Evolutionary conservation across 1,140 invertebrate species (phyloP), one percentile per base, ranked within the genome.

Genomic region (Cydia splendana): DNA sequence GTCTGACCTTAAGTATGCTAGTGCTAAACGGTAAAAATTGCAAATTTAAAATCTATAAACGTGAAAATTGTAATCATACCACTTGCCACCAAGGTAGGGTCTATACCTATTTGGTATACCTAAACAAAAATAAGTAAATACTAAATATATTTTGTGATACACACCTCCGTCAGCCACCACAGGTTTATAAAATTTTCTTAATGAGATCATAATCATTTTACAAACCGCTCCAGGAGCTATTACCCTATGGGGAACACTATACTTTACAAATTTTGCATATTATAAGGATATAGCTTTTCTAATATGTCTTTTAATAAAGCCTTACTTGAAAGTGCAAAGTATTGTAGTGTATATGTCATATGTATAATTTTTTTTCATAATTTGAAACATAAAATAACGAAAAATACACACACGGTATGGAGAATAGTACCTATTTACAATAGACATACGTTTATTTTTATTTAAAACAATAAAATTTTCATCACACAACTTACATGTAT

Each of bases 191-290:
- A 81, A 74, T 78, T 81, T 82, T 67, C 76, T 81, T 82, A 82
- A 85, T 84, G 82, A 84, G 82, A 84, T 84, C 82, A 84, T 82
- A 78, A 67, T 77, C 75, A 75, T 71, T 82, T 74, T 79, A 80
- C 78, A 81, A 38, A 71, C 78, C 65, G 85, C 85, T 88, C 86
- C 83, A 80, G 76, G 86, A 88, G 86, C 84, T 67, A 75, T 45
- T 75, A 67, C 48, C n/a, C 78, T 83, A 81, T 15, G 12, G 57
- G 69, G 69, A 65, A 79, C 69, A 75, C 57, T 81, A 79, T 65
- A 76, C 74, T 81, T 85, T 79, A 82, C 69, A 80, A 77, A 79
- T 82, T 78, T 79, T 62, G 73, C 76, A 62, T 78, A 34, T 67
- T 67, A 71, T 42, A 38, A 71, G 6, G 67, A 42, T 69, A 69